Evolutionary conservation across 2,113 vertebrate species (phyloP), one percentile per base, ranked within the genome.

Genomic region (Halcyon malimbica): DNA sequence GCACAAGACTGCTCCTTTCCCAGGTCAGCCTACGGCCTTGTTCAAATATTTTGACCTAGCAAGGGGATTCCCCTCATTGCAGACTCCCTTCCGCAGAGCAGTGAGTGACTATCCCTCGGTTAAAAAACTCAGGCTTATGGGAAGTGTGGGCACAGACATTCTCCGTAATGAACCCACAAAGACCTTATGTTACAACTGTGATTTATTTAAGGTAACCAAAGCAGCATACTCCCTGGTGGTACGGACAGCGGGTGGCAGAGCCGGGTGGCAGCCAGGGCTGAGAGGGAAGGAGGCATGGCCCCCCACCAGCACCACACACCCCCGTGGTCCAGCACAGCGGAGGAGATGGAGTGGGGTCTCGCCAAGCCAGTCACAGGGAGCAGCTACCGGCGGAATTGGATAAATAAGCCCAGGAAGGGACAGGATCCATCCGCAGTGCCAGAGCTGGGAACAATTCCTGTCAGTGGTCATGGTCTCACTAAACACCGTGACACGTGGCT

Each of bases 271-370:
- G 15, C 28, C 54, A 56, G 57, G 33, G 33, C 57, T 9, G 35
- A 50, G 41, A 37, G 54, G 35, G 15, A 50, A 16, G 16, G 19
- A 41, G 14, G 10, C 15, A 28, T 16, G 29, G 2, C 5, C 11
- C 24, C 9, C 28, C 14, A 1, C 17, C 91, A 71, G 37, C 79
- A 71, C 28, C 64, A 5, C 41, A 41, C 21, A 6, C 5, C 25
- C 42, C 57, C n/a, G 8, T 0, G 3, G 35, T 37, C 68, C 68
- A n/a, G 31, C 1, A 1, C 57, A 16, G 67, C 31, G 11, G 25
- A 21, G 31, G 37, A 80, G 68, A 10, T 10, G 62, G 50, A 75
- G 50, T 0, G 4, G 24, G 17, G 37, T 69, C 17, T 50, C 6
- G 21, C 48, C 73, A 46, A 46, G 73, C 23, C 1, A 6, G 24